These are phyloP conservation scores for Hirundo rustica DNA, from an alignment of 2,797 vertebrate species.

Conservation along the genomic window DNA sequence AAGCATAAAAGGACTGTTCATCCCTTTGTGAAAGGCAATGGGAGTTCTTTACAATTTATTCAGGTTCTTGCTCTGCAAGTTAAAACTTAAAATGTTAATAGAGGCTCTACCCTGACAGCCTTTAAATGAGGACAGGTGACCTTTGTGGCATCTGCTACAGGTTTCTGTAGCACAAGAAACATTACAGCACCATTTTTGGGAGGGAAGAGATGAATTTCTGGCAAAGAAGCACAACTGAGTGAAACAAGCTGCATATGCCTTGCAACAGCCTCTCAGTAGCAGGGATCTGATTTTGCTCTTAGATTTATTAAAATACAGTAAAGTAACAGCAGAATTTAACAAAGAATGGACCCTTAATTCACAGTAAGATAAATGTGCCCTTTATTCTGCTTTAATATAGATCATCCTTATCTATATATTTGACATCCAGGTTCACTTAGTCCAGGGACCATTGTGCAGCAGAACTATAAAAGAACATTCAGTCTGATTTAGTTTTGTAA, in stretches of 20 bases:
- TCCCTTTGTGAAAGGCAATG: conserved; percentile 10
- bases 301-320: conserved; percentile 13
- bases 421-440: conserved; percentile 30
- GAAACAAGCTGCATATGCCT: conserved; percentile 17
- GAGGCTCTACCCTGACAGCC: neutral
- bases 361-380: conserved; percentile 1
- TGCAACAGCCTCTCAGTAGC: neutral
- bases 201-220: neutral
- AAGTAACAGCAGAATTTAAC: neutral
- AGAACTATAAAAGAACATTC: conserved; percentile 28
- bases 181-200: neutral
- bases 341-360: neutral
- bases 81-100: neutral
- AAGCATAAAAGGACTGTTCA: conserved; percentile 22
- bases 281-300: conserved; percentile 1
- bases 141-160: neutral
- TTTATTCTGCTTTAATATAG: conserved; percentile 39
- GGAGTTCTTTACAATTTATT: conserved; percentile 32
- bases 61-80: neutral
- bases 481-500: conserved; percentile 43
- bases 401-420: conserved; percentile 20
- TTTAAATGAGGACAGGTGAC: conserved; percentile 21
- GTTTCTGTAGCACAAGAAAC: neutral
- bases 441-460: conserved; percentile 24
- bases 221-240: neutral